These are phyloP conservation scores for Lordiphosa stackelbergi DNA, from an alignment of 1,140 invertebrate species.

Conservation along the genomic window DNA sequence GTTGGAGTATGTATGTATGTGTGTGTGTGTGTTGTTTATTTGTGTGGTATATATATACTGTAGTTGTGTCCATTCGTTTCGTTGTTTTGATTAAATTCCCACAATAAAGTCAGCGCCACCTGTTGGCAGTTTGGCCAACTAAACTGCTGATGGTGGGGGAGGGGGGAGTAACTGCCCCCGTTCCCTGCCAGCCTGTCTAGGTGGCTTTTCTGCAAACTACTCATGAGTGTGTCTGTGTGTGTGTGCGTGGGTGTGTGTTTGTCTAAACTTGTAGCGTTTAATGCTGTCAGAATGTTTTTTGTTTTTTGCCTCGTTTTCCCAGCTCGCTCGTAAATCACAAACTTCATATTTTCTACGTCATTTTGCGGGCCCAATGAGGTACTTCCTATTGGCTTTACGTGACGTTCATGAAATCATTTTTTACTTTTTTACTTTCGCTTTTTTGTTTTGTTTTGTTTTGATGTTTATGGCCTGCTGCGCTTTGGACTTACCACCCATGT, in stretches of 20 bases:
- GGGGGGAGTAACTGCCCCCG: not conserved
- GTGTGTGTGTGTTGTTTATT: not conserved
- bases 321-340: slow-evolving; percentile 64
- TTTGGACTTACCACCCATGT: slow-evolving; percentile 49
- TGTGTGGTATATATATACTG: slow-evolving; percentile 1
- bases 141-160: not conserved
- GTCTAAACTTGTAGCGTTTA: slow-evolving; percentile 45
- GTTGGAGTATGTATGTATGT: not conserved
- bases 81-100: slow-evolving; percentile 40
- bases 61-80: slow-evolving; percentile 11
- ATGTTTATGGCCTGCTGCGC: slow-evolving; percentile 55
- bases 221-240: slow-evolving; percentile 12
- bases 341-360: slow-evolving; percentile 70
- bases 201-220: slow-evolving; percentile 19
- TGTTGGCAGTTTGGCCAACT: slow-evolving; percentile 51
- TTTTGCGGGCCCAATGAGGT: slow-evolving; percentile 45
- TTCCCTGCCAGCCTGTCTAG: slow-evolving; percentile 17
- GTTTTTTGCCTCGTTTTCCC: slow-evolving; percentile 23
- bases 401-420: slow-evolving; percentile 59
- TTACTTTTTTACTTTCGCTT: slow-evolving; percentile 49
- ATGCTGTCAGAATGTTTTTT: slow-evolving; percentile 37
- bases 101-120: slow-evolving; percentile 55
- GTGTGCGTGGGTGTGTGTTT: slow-evolving; percentile 22
- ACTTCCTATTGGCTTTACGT: slow-evolving; percentile 49
- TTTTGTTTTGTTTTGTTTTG: slow-evolving; percentile 24